Conservation (phyloP, 2,113 vertebrate species). For the Hippopotamus amphibius region DNA sequence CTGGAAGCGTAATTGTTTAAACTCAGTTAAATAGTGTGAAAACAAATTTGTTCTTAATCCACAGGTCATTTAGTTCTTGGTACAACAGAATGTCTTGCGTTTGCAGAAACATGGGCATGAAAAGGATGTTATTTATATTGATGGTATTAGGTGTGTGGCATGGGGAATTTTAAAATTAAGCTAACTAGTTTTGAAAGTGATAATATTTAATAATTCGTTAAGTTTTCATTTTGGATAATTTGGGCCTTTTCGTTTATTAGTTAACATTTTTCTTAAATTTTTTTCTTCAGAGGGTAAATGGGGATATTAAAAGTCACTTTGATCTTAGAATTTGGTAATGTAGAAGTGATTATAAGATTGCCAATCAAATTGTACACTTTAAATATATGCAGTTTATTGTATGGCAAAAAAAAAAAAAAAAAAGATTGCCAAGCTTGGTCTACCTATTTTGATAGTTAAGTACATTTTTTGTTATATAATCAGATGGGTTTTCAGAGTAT, state of each 20-base stretch:
- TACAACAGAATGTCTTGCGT: neutral
- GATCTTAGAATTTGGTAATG: neutral
- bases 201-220: conserved; percentile 20
- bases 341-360: conserved; percentile 21
- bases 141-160: neutral
- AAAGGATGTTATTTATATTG: neutral
- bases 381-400: no score
- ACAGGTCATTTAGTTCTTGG: neutral
- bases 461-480: conserved; percentile 8
- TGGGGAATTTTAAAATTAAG: neutral
- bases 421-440: neutral
- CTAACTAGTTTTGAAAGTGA: conserved; percentile 15
- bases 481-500: neutral
- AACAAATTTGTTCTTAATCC: neutral
- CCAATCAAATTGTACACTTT: neutral
- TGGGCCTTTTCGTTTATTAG: neutral
- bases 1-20: conserved; percentile 2
- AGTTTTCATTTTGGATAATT: conserved; percentile 34
- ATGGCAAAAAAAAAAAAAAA: no score
- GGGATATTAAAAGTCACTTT: conserved; percentile 2
- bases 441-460: conserved; percentile 31
- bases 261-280: neutral
- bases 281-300: neutral
- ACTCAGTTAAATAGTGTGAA: conserved; percentile 20
- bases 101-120: neutral